phyloP scores from a whole-genome alignment of 2,113 vertebrate genomes.

The Siniperca chuatsi region DNA sequence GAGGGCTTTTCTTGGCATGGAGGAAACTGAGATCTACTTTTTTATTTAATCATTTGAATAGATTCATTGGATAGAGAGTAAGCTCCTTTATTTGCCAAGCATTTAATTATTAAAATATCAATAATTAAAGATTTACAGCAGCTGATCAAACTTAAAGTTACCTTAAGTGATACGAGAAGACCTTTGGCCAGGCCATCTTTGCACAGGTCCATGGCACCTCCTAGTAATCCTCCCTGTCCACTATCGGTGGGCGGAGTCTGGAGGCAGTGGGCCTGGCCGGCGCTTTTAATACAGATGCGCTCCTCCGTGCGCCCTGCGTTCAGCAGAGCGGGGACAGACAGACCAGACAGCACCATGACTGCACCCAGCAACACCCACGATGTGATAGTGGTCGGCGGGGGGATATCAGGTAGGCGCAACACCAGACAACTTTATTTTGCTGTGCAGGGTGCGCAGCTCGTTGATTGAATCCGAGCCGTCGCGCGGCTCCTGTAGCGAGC shows the following conservation, averaged over 20 bases:
- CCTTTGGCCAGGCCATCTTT: background rate
- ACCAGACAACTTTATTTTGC: background rate
- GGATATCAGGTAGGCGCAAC: constrained; percentile 91
- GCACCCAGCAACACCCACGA: constrained; percentile 86
- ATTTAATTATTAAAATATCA: too few relatives aligned
- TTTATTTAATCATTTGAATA: background rate
- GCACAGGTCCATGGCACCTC: too few relatives aligned
- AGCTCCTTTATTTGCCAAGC: background rate
- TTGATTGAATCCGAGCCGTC: background rate
- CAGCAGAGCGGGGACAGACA: constrained; percentile 11
- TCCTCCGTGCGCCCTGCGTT: constrained; percentile 53
- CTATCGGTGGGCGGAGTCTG: constrained; percentile 70
- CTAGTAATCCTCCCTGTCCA: background rate
- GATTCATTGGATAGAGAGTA: background rate
- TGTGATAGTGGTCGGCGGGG: constrained; percentile 92
- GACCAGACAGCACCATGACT: constrained; percentile 82
- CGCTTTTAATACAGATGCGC: constrained; percentile 79
- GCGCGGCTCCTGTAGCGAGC: background rate
- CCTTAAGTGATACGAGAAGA: background rate
- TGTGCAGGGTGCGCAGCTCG: too few relatives aligned
- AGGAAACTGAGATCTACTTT: background rate
- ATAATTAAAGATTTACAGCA: background rate
- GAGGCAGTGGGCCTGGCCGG: constrained; percentile 56
- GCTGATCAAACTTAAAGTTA: background rate
- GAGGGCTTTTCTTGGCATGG: background rate